Evolutionary conservation across 2,888 invertebrate genomes (phyloP), one percentile per base, ranked within the genome.

Genomic region (Caenorhabditis sp.): DNA sequence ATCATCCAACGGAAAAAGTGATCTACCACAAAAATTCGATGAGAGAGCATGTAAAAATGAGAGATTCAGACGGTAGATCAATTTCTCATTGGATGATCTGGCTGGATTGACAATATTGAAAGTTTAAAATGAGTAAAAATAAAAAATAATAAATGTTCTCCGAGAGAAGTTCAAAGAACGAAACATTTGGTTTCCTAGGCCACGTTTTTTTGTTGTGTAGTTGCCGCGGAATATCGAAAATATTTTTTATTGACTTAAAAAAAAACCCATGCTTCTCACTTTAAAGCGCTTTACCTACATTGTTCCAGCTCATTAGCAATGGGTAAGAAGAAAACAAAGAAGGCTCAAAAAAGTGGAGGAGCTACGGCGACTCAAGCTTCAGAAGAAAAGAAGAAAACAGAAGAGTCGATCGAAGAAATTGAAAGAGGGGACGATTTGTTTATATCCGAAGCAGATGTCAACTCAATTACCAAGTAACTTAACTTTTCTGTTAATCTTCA

Each of bases 361-460:
- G 31, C 31, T 31, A 31, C 58, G 1, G n/a, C 66, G 1, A 23
- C 64, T 4, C 37, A 26, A 21, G 62, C 51, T 6, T 14, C 60
- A 19, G 23, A 21, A 4, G 60, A 65, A n/a, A 66, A 68, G 24
- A 61, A 67, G 12, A 55, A 64, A 17, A 62, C 57, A 17, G 43
- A 63, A 37, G 73, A 73, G 31, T 10, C 31, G 4, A 10, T 31
- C 26, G 73, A 73, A 23, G 73, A 69, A 23, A 69, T 69, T 19
- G 61, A 69, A 17, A 51, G 60, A 21, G 66, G 66, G 26, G 73
- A 73, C 50, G 73, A 73, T 62, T 69, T 73, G 69, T 69, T 57
- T 53, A 63, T 73, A 43, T 68, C 73, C 1, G 68, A 73, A 17
- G 57, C 26, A 27, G 69, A 73, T 57, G 58, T 63, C 3, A 17